Conservation (phyloP, 2,888 invertebrate genomes). For the Temnothorax ravouxi region DNA sequence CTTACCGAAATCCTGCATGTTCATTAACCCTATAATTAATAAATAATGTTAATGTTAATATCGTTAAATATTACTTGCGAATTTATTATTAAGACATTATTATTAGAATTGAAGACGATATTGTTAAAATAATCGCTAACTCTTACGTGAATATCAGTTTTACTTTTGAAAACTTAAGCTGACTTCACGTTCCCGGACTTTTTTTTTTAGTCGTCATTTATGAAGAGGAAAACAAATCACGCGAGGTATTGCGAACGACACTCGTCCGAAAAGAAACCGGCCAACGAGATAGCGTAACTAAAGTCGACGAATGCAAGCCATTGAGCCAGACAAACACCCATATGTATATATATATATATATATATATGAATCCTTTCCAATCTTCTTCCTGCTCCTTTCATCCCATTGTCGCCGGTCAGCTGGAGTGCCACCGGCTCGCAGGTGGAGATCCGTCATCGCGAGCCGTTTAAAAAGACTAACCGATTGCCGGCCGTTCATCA, state of each 20-base stretch:
- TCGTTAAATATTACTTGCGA: not conserved
- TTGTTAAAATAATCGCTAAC: not conserved
- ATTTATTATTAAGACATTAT: slow-evolving; percentile 3
- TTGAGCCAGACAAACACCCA: slow-evolving; percentile 65
- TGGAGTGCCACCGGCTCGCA: slow-evolving; percentile 74
- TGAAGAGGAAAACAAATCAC: slow-evolving; percentile 15
- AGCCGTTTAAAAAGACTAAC: slow-evolving; percentile 79
- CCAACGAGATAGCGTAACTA: slow-evolving; percentile 69
- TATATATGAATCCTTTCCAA: slow-evolving; percentile 45
- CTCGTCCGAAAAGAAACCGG: slow-evolving; percentile 53
- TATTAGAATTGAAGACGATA: not conserved
- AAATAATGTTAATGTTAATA: not conserved
- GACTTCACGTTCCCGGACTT: not conserved
- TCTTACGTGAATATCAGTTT: slow-evolving; percentile 3
- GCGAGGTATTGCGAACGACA: slow-evolving; percentile 38
- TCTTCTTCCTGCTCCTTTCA: slow-evolving; percentile 70
- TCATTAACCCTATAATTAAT: not conserved
- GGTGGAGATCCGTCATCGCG: slow-evolving; percentile 73
- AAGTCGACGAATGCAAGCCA: slow-evolving; percentile 71
- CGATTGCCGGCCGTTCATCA: slow-evolving; percentile 82
- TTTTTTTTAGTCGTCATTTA: not conserved
- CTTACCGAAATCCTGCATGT: not conserved
- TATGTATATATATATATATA: slow-evolving; percentile 11
- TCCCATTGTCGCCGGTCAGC: slow-evolving; percentile 65
- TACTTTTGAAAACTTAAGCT: not conserved